Evolutionary conservation across 2,113 vertebrate genomes (phyloP), one percentile per base, ranked within the genome.

Genomic region (Charadrius vociferus): DNA sequence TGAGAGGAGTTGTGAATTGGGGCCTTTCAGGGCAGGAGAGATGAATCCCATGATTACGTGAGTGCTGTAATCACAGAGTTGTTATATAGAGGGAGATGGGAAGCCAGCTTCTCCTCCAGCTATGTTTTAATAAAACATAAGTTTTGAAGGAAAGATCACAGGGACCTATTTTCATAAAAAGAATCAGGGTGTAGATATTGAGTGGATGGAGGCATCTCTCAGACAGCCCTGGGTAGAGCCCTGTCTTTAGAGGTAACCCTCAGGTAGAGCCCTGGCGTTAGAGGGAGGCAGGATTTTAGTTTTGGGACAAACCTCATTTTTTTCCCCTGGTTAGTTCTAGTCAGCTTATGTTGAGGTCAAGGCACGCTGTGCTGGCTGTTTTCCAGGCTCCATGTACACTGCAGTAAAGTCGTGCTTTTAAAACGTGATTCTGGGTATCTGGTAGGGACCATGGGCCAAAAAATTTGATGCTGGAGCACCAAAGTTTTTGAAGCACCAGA

Each of bases 61-160:
- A 94, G 82, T 63, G 45, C 94, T 97, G 67, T 97, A 96, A 96
- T 97, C 95, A 93, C 82, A 78, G 82, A 94, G 79, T 71, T 92
- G 79, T 65, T 94, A 62, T 24, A 88, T 17, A 63, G 92, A 92
- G 92, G 74, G 59, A 95, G 71, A 96, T 95, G 97, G 86, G 79
- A 97, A 95, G 96, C 59, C 66, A 92, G 85, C 93, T 94, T 94
- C 86, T 96, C 96, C 94, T 95, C 90, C 77, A 96, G 96, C 94
- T 97, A 96, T 66, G 85, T 93, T 97, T 97, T 96, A 97, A 97
- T 96, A 96, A 97, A 97, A 97, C 93, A 96, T 97, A 94, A 94
- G 92, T 95, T 97, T 95, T 96, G 97, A 93, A 97, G 88, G 94
- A 96, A 95, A 94, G 95, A 97, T 97, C 96, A 97, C 85, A 97